phyloP scores from a whole-genome alignment of 1,140 invertebrate genomes.

The Episyrphus balteatus region DNA sequence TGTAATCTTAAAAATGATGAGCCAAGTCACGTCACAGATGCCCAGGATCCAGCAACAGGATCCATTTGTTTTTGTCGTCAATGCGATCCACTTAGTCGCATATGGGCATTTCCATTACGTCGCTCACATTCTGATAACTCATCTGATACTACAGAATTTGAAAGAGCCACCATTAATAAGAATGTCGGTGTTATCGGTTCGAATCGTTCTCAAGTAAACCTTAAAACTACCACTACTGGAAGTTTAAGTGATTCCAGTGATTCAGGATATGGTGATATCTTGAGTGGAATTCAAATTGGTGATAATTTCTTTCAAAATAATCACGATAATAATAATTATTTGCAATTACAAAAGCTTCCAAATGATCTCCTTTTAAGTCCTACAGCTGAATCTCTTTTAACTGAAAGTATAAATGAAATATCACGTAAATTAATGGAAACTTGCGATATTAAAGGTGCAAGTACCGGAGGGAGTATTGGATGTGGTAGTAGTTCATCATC shows the following conservation, averaged over 20 bases:
- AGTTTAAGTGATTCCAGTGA: conserved; percentile 30
- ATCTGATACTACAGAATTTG: conserved; percentile 15
- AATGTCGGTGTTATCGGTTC: conserved; percentile 35
- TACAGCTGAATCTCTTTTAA: conserved; percentile 20
- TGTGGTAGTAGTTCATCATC: too few species aligned
- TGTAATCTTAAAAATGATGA: conserved; percentile 18
- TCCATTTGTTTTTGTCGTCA: conserved; percentile 62
- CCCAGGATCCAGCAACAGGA: conserved; percentile 14
- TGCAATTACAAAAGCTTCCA: too few species aligned
- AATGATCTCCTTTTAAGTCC: too few species aligned
- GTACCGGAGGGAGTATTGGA: too few species aligned
- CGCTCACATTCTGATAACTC: conserved; percentile 30
- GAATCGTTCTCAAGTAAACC: conserved; percentile 14
- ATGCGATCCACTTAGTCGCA: conserved; percentile 62
- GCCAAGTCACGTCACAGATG: conserved; percentile 8
- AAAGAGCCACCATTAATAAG: conserved; percentile 1
- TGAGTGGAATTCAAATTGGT: conserved; percentile 31
- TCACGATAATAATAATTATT: conserved; percentile 10
- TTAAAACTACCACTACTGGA: neutral
- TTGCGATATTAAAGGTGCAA: conserved; percentile 5
- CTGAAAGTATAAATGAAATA: conserved; percentile 33
- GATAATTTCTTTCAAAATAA: conserved; percentile 26
- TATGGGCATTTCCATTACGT: conserved; percentile 49
- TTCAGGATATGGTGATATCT: conserved; percentile 30
- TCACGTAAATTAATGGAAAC: conserved; percentile 33